A percentile compares a stretch with the other conserved stretches of the same genome.
These are phyloP conservation scores for Oophaga pumilio DNA, from an alignment of 2,113 vertebrate species.

Conservation along the genomic window DNA sequence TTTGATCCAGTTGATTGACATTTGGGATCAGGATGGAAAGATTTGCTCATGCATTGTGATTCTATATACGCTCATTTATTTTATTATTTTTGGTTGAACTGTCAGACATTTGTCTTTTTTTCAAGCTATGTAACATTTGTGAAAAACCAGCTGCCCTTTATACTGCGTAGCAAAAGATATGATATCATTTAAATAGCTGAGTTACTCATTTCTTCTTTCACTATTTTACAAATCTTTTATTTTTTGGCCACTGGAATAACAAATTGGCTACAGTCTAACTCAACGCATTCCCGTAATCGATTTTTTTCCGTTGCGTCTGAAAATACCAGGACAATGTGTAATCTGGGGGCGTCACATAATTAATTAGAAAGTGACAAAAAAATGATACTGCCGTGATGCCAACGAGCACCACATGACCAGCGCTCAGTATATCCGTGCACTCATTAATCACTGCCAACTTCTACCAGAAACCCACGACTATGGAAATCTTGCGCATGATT, in stretches of 20 bases:
- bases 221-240: too few species aligned
- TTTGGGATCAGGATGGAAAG: too few species aligned
- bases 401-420: neutral
- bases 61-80: too few species aligned
- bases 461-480: neutral
- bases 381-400: neutral
- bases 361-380: neutral
- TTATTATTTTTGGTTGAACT: too few species aligned
- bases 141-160: too few species aligned
- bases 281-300: neutral
- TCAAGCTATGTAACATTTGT: too few species aligned
- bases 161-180: too few species aligned
- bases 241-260: neutral
- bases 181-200: too few species aligned
- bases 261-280: neutral
- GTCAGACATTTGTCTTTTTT: too few species aligned
- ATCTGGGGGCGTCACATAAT: neutral
- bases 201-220: too few species aligned
- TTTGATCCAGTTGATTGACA: too few species aligned
- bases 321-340: neutral
- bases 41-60: too few species aligned
- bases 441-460: neutral
- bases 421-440: neutral
- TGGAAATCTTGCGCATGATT: neutral
- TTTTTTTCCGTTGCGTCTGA: neutral